Evolutionary conservation across 2,797 vertebrate genomes (phyloP).

Genomic region (Champsocephalus gunnari): DNA sequence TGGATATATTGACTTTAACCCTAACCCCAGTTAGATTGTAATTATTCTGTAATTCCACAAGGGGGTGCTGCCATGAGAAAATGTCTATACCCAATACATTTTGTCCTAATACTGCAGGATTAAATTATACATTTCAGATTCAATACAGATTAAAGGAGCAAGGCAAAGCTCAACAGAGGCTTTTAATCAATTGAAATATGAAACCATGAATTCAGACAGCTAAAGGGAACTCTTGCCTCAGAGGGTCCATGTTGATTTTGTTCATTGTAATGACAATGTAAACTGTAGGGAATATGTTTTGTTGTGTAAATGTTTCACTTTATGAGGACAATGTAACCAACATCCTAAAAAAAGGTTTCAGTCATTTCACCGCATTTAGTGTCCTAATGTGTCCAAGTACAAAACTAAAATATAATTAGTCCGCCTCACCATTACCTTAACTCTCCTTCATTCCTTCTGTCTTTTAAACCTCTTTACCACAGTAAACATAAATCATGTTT

Average conservation of each 20-base stretch:
- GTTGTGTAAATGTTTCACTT: not conserved
- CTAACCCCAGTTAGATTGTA: not conserved
- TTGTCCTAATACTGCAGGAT: conserved; percentile 7
- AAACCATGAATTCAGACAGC: not conserved
- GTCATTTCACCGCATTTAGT: not conserved
- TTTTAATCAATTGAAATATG: not conserved
- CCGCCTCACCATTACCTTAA: not conserved
- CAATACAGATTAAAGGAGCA: not conserved
- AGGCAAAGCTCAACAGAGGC: not conserved
- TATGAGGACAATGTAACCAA: not conserved
- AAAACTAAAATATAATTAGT: not conserved
- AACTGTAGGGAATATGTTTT: not conserved
- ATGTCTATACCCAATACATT: not conserved
- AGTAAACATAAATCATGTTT: not conserved
- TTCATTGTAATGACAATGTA: not conserved
- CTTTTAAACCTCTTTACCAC: not conserved
- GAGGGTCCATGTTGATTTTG: not conserved
- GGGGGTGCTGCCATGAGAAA: conserved; percentile 57
- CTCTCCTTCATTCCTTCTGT: not conserved
- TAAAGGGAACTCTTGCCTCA: not conserved
- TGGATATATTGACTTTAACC: not conserved
- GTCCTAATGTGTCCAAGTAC: not conserved
- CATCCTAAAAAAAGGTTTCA: not conserved
- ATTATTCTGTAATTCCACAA: conserved; percentile 49
- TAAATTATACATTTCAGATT: not conserved